These are phyloP conservation scores for Allophyes oxyacanthae DNA, from an alignment of 2,888 invertebrate genomes.

Conservation along the genomic window DNA sequence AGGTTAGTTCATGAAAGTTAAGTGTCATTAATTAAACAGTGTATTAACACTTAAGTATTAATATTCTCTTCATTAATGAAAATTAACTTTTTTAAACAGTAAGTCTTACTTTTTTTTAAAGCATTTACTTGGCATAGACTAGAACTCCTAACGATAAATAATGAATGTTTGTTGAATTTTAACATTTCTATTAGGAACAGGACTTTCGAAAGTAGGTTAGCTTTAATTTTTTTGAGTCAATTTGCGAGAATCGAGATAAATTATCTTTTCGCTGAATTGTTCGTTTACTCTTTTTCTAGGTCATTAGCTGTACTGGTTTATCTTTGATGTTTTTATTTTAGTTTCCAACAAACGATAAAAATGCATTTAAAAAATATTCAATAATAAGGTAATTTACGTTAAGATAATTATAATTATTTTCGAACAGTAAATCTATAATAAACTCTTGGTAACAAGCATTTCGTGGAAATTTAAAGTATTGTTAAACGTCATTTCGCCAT, in stretches of 20 bases:
- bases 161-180: background rate
- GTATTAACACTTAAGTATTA: no score
- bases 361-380: background rate
- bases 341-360: constrained; percentile 18
- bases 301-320: constrained; percentile 9
- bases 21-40: no score
- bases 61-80: no score
- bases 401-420: no score
- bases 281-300: constrained; percentile 22
- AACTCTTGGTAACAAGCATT: constrained; percentile 4
- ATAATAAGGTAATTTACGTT: background rate
- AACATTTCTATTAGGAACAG: background rate
- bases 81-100: no score
- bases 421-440: no score
- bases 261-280: constrained; percentile 19
- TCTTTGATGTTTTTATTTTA: constrained; percentile 8
- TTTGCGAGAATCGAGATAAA: constrained; percentile 25
- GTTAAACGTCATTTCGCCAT: constrained; percentile 2
- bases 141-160: no score
- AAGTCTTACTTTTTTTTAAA: no score
- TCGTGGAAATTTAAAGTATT: constrained; percentile 9
- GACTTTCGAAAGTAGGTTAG: no score
- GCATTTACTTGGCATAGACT: no score
- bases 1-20: background rate
- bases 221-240: background rate